These are phyloP conservation scores for Cydia splendana DNA, from an alignment of 1,140 invertebrate species.

Conservation along the genomic window DNA sequence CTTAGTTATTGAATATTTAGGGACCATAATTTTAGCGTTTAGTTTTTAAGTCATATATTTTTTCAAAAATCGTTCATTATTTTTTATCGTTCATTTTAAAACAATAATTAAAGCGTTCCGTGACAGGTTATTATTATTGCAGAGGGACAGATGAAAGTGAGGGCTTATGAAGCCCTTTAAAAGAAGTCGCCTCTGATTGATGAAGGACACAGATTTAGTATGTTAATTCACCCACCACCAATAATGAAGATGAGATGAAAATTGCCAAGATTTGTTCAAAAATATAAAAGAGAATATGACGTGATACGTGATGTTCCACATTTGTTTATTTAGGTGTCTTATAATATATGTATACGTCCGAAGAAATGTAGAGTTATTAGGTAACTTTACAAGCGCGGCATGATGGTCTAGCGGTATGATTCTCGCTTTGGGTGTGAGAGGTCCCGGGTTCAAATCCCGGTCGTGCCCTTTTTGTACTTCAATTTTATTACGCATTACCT, in stretches of 20 bases:
- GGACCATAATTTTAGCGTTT: too few relatives aligned
- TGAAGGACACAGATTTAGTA: conserved; percentile 68
- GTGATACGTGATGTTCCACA: too few relatives aligned
- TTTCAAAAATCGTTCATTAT: not conserved
- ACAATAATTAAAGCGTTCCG: conserved; percentile 25
- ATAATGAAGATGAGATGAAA: conserved; percentile 20
- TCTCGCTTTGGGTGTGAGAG: conserved; percentile 32
- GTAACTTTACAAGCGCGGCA: not conserved
- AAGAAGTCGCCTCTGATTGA: conserved; percentile 72
- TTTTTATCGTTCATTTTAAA: not conserved
- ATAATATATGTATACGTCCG: not conserved
- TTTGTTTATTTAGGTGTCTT: not conserved
- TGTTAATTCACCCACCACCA: conserved; percentile 61
- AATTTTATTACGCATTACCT: too few relatives aligned
- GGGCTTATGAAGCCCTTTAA: conserved; percentile 70
- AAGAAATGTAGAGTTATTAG: not conserved
- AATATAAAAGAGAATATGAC: not conserved
- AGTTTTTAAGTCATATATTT: not conserved
- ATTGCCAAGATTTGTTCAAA: conserved; percentile 4
- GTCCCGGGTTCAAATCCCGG: conserved; percentile 29
- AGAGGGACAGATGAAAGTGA: conserved; percentile 65
- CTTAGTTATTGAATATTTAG: too few relatives aligned
- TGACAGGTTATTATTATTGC: conserved; percentile 49
- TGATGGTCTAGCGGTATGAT: conserved; percentile 26
- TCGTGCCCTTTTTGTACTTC: conserved; percentile 11